Evolutionary conservation across 2,113 vertebrate species (phyloP), one percentile per base, ranked within the genome.

Genomic region (Nothocercus julius): DNA sequence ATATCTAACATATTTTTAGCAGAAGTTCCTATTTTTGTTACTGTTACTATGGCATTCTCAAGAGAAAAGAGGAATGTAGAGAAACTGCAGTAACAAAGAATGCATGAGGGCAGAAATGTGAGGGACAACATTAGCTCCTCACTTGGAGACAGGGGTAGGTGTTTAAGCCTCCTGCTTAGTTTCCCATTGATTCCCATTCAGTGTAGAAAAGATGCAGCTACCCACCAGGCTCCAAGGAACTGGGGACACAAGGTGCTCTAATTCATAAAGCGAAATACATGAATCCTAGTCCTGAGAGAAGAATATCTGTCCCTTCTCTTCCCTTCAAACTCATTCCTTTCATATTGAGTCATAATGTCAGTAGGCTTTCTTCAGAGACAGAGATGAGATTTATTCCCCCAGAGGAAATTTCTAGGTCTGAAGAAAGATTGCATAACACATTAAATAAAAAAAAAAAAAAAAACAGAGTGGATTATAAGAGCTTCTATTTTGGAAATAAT

Each of bases 281-380:
- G 6, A 44, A 13, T 8, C 36, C 25, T 25, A 36, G 12, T 11
- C 7, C 5, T 2, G 1, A 54, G n/a, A 54, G 28, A 68, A 42
- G 8, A 67, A 15, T 7, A 62, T 3, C n/a, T 54, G n/a, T 42
- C n/a, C 7, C 34, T 47, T 40, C 8, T 54, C 30, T 68, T 79
- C 51, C 9, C 11, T 45, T n/a, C 61, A 11, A 25, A 32, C 9
- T 47, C 22, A 7, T 36, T 53, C 13, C n/a, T 11, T 68, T 47
- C 47, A 5, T 7, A 45, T 56, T 79, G 21, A 84, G 4, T 6
- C 27, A 11, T 21, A 25, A 27, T 0, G 0, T 49, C 53, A 54
- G 36, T 21, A 44, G 22, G 6, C 10, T 61, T 32, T 64, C 13
- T 32, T 73, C 61, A 53, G 25, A 56, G 40, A 54, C 40, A 53